phyloP scores from a whole-genome alignment of 1,140 invertebrate species.

The Apis mellifera region Amel_HAv3.1 CM009935.2:3690501-3691000 shows the following conservation, averaged over 20 bases:
- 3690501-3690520: no score
- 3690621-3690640: no score
- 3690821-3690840: constrained; percentile 19
- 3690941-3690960: neutral
- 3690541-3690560: no score
- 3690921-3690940: neutral
- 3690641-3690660: neutral
- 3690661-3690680: no score
- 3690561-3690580: no score
- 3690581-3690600: no score
- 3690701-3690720: neutral
- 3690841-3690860: neutral
- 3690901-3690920: neutral
- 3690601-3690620: no score
- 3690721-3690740: constrained; percentile 1
- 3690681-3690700: constrained; percentile 13
- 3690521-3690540: no score
- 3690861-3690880: neutral
- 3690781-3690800: constrained; percentile 37
- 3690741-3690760: neutral
- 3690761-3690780: neutral
- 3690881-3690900: neutral
- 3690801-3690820: constrained; percentile 14
- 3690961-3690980: no score
- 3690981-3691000: no score